phyloP scores from a whole-genome alignment of 2,113 vertebrate genomes.

The Stigmatopora nigra region DNA sequence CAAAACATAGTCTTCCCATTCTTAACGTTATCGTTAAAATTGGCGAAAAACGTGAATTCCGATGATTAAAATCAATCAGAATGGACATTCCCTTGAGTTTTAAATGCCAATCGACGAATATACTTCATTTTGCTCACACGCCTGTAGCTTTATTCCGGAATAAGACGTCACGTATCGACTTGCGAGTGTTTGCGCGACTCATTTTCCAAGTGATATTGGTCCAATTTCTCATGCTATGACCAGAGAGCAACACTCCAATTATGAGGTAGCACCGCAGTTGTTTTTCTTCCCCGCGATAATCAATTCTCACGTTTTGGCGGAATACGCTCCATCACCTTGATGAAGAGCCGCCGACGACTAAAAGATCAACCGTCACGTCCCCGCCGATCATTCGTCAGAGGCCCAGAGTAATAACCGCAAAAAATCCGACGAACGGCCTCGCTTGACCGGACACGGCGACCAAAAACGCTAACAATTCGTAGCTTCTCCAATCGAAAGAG shows the following conservation, averaged over 20 bases:
- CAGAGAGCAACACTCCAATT: neutral
- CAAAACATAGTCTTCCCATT: no score
- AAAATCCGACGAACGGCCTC: slow-evolving; percentile 1
- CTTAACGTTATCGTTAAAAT: no score
- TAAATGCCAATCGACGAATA: neutral
- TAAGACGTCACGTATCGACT: neutral
- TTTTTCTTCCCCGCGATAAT: slow-evolving; percentile 39
- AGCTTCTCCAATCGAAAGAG: no score
- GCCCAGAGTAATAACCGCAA: neutral
- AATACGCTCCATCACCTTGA: neutral
- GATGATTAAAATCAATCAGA: neutral
- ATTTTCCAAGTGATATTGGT: neutral
- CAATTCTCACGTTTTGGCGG: slow-evolving; percentile 42
- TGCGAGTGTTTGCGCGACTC: neutral
- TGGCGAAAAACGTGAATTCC: no score
- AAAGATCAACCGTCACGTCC: slow-evolving; percentile 41
- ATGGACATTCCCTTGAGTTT: neutral
- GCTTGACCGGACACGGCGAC: slow-evolving; percentile 2
- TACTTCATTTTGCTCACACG: neutral
- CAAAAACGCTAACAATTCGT: no score
- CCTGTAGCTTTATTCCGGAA: neutral
- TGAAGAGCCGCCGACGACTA: slow-evolving; percentile 7
- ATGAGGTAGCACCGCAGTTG: neutral
- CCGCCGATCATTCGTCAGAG: slow-evolving; percentile 8
- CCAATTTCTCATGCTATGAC: neutral